phyloP scores from a whole-genome alignment of 2,113 vertebrate species.

The Eulemur rufifrons region DNA sequence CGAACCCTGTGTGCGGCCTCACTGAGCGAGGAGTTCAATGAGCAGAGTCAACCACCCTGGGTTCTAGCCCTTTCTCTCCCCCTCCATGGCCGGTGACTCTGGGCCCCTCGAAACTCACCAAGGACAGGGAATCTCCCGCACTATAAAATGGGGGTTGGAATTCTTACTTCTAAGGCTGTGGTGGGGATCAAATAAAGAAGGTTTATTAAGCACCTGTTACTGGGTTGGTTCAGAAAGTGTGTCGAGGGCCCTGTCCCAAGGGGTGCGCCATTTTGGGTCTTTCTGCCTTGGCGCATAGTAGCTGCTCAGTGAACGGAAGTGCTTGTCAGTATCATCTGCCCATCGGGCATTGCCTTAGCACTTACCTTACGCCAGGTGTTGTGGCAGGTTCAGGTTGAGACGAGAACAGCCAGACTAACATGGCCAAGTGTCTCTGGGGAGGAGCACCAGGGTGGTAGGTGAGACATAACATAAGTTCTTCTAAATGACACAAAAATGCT shows the following conservation, averaged over 20 bases:
- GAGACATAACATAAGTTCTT: neutral
- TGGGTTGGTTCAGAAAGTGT: neutral
- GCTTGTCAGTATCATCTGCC: rapidly evolving
- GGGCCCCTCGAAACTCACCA: neutral
- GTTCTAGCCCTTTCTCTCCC: rapidly evolving
- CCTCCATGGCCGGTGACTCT: rapidly evolving
- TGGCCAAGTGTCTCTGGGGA: neutral
- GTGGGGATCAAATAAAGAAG: neutral
- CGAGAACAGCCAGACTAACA: no score
- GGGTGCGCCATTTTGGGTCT: rapidly evolving
- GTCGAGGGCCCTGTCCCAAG: neutral
- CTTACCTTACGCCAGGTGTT: no score
- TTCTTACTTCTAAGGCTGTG: neutral
- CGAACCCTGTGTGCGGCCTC: neutral
- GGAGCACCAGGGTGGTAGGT: rapidly evolving
- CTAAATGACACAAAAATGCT: neutral
- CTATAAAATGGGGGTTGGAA: neutral
- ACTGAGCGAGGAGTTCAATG: rapidly evolving
- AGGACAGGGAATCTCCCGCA: neutral
- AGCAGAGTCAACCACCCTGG: rapidly evolving
- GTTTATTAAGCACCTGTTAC: neutral
- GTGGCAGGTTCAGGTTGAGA: neutral
- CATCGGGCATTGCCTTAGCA: neutral
- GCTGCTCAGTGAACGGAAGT: neutral
- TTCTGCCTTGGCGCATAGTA: neutral